These are phyloP conservation scores for Clitarchus hookeri DNA, from an alignment of 2,888 invertebrate species.

Conservation along the genomic window DNA sequence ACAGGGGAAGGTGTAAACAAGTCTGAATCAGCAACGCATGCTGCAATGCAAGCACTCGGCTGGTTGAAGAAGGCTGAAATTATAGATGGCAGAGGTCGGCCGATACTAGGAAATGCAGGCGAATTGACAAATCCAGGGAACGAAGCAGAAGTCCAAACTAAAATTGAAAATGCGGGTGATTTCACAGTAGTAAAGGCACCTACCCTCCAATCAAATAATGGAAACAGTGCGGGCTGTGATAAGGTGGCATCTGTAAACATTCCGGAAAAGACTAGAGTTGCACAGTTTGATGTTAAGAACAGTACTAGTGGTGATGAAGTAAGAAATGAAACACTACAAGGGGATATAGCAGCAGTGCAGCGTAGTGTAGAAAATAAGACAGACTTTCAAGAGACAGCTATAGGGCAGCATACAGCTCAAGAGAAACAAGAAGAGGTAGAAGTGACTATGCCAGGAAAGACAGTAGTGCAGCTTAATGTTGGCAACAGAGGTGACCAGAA, in stretches of 20 bases:
- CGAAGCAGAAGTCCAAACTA: neutral
- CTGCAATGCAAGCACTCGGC: neutral
- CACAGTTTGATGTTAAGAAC: neutral
- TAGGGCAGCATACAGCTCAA: neutral
- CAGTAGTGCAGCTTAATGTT: neutral
- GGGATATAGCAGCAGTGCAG: neutral
- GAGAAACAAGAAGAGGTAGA: neutral
- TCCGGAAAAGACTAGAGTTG: neutral
- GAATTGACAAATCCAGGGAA: neutral
- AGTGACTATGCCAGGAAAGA: neutral
- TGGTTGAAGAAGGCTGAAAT: neutral
- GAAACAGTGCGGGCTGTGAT: neutral
- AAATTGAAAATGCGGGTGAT: neutral
- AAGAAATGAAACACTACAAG: neutral
- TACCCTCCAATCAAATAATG: no score
- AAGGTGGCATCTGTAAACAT: neutral
- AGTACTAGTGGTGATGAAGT: neutral
- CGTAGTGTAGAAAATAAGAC: neutral
- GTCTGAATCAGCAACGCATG: neutral
- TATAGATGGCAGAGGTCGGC: neutral
- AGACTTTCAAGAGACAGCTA: neutral
- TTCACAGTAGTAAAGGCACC: neutral
- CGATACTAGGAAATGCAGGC: neutral
- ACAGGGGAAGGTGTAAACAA: neutral
- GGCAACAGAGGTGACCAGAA: neutral